phyloP scores from a whole-genome alignment of 2,888 invertebrate species.

The Zelleria hepariella region DNA sequence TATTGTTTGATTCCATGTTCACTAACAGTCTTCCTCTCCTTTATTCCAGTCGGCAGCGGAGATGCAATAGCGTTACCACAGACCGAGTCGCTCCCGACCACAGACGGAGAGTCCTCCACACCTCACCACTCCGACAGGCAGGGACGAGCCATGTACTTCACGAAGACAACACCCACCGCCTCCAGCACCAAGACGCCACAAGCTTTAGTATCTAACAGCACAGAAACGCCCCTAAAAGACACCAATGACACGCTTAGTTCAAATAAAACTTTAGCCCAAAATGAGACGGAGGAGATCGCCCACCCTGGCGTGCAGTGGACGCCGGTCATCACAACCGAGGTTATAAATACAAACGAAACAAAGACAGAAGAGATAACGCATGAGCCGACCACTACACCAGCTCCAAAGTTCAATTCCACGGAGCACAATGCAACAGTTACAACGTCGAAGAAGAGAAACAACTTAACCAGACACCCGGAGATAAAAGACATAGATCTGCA shows the following conservation, averaged over 20 bases:
- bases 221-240: slow-evolving; percentile 20
- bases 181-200: slow-evolving; percentile 23
- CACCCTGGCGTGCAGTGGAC: slow-evolving; percentile 45
- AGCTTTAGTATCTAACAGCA: slow-evolving; percentile 24
- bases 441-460: slow-evolving; percentile 38
- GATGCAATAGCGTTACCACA: slow-evolving; percentile 44
- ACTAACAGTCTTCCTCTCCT: not conserved
- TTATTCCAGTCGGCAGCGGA: slow-evolving; percentile 46
- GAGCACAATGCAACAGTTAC: slow-evolving; percentile 30
- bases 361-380: slow-evolving; percentile 8
- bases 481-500: slow-evolving; percentile 40
- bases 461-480: slow-evolving; percentile 32
- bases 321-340: slow-evolving; percentile 30
- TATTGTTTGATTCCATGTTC: not conserved
- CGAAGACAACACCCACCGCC: slow-evolving; percentile 32
- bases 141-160: slow-evolving; percentile 54
- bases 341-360: not conserved
- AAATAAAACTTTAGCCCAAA: slow-evolving; percentile 14
- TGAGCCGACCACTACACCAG: slow-evolving; percentile 19
- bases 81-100: slow-evolving; percentile 41
- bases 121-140: slow-evolving; percentile 36
- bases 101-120: slow-evolving; percentile 29
- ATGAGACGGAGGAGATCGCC: slow-evolving; percentile 24
- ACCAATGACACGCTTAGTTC: not conserved
- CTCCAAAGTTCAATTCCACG: slow-evolving; percentile 13